A percentile compares a stretch with the other conserved stretches of the same genome.
phyloP scores from a whole-genome alignment of 1,140 invertebrate genomes.

The Calycopis cecrops region DNA sequence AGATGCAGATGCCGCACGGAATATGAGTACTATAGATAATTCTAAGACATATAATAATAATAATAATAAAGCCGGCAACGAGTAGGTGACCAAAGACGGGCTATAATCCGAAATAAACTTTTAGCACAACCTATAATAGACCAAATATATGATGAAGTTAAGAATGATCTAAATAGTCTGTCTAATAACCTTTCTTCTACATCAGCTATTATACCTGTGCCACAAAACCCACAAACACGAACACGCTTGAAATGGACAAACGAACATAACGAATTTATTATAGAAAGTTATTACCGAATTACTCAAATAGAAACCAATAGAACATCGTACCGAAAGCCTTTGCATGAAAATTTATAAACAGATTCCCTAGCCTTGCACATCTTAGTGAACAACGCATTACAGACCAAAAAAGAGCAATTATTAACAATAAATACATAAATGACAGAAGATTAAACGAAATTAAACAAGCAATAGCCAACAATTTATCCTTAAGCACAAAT shows the following conservation, averaged over 20 bases:
- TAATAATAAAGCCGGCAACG: slow-evolving; percentile 24
- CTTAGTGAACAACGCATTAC: too few relatives aligned
- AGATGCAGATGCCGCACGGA: too few relatives aligned
- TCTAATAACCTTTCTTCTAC: background rate
- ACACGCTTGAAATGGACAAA: slow-evolving; percentile 22
- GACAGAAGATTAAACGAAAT: too few relatives aligned
- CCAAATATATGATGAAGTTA: slow-evolving; percentile 21
- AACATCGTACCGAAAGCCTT: too few relatives aligned
- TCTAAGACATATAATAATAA: too few relatives aligned
- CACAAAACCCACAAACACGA: background rate
- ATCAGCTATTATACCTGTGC: background rate
- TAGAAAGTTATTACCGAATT: slow-evolving; percentile 21
- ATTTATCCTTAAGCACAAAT: too few relatives aligned
- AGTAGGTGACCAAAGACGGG: slow-evolving; percentile 30
- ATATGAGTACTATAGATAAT: too few relatives aligned
- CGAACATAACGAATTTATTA: slow-evolving; percentile 27
- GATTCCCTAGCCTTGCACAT: too few relatives aligned
- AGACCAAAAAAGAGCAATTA: too few relatives aligned
- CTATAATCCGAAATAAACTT: slow-evolving; percentile 27
- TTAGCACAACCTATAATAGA: slow-evolving; percentile 16
- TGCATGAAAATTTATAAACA: too few relatives aligned
- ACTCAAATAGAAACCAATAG: slow-evolving; percentile 7
- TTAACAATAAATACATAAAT: too few relatives aligned
- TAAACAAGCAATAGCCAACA: too few relatives aligned
- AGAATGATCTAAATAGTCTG: slow-evolving; percentile 6